Evolutionary conservation across 1,140 invertebrate genomes (phyloP).

Genomic region (Pinna nobilis): DNA sequence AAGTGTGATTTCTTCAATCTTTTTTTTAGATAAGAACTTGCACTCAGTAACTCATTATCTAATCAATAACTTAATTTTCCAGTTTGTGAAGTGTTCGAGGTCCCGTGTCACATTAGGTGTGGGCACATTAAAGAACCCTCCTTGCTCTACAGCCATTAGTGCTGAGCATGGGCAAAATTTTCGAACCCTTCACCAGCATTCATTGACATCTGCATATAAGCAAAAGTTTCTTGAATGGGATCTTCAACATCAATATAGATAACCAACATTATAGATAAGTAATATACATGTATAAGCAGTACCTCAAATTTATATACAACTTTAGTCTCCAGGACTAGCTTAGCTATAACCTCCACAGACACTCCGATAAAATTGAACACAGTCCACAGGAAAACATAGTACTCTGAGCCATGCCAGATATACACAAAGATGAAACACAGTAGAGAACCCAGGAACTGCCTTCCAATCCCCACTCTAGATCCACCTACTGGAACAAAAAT

Average conservation of each 20-base stretch:
- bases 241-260: neutral
- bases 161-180: no score
- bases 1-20: no score
- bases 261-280: neutral
- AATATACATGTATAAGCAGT: neutral
- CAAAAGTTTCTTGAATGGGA: neutral
- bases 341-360: conserved; percentile 80
- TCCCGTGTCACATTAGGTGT: no score
- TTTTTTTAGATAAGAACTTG: no score
- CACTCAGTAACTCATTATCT: no score
- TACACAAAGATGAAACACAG: conserved; percentile 90
- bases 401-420: conserved; percentile 90
- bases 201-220: no score
- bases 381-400: conserved; percentile 89
- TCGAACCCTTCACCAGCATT: no score
- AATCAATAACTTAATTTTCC: no score
- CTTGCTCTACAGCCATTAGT: no score
- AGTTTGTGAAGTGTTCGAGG: no score
- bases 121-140: no score
- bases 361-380: conserved; percentile 87
- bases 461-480: conserved; percentile 74
- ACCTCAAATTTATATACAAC: conserved; percentile 38
- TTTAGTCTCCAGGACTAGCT: conserved; percentile 13
- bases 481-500: conserved; percentile 86
- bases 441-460: conserved; percentile 84